phyloP scores from a whole-genome alignment of 2,797 vertebrate genomes.

The Enteromius paludinosus region DNA sequence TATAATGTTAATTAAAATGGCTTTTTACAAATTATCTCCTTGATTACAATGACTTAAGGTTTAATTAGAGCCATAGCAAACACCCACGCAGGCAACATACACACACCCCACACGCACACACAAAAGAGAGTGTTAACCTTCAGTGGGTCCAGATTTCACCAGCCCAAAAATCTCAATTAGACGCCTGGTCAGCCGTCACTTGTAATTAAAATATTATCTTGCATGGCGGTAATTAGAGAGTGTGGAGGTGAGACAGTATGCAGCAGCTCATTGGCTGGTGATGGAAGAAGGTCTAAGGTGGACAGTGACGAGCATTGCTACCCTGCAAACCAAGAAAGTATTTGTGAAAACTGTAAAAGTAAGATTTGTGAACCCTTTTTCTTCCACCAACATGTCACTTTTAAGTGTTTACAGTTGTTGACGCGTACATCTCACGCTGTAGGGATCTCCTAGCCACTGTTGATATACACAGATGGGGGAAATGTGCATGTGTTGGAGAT shows the following conservation, averaged over 20 bases:
- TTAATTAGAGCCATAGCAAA: conserved; percentile 74
- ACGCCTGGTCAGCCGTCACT: conserved; percentile 55
- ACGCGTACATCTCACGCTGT: not conserved
- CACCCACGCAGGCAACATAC: conserved; percentile 66
- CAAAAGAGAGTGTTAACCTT: conserved; percentile 64
- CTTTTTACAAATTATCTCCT: conserved; percentile 73
- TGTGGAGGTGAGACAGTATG: conserved; percentile 56
- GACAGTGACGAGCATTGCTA: conserved; percentile 15
- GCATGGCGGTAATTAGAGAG: conserved; percentile 62
- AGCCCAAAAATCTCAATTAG: conserved; percentile 61
- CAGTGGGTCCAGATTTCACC: conserved; percentile 64
- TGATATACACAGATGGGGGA: conserved; percentile 23
- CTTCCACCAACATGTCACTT: conserved; percentile 1
- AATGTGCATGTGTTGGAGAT: conserved; percentile 2
- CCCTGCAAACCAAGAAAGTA: not conserved
- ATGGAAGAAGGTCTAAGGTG: conserved; percentile 47
- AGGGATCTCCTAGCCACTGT: conserved; percentile 4
- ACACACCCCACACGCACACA: conserved; percentile 59
- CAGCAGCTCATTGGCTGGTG: conserved; percentile 44
- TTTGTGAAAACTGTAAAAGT: not conserved
- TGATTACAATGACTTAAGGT: conserved; percentile 73
- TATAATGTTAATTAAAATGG: conserved; percentile 77
- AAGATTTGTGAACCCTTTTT: not conserved
- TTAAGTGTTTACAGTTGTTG: not conserved
- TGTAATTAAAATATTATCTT: conserved; percentile 64